Base-by-base conservation (phyloP, 1,140 invertebrate species). In the Homarus americanus region DNA sequence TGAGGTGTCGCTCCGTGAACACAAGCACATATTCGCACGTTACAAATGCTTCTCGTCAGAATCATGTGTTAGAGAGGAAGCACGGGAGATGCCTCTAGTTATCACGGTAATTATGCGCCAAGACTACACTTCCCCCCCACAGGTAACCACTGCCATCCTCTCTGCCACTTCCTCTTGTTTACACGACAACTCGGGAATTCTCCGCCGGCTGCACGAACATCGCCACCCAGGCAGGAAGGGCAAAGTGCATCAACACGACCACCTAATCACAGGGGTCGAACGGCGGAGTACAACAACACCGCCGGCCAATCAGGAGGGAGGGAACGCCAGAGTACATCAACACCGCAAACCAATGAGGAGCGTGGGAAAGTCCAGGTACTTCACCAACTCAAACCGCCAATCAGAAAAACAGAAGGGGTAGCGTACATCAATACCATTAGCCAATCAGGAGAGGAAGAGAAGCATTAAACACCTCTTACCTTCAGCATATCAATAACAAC, bases 61-160 rank as follows among this genome's bases (percentile, higher is more conserved):
- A 41, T 84, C 63, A 72, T 15, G 82, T 58, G 82, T 69, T 44
- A 34, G 63, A 58, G 82, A 84, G 82, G 82, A 84, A 84, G 66
- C 82, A 72, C 82, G 82, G 80, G 69, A 69, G 82, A 84, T 69
- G 63, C 58, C 38, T 84, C 63, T 32, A 24, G 20, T 84, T 84
- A 84, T 84, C 82, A 84, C 58, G 66, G 82, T 84, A 84, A 84
- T 84, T 84, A 84, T 41, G 82, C 82, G 20, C 24, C 82, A 12
- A 32, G 40, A 4, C 58, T 58, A 69, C 66, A 76, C 82, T 41
- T 58, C 40, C n/a, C 63, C 36, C 34, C 9, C 38, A 38, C 24
- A 20, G 78, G 49, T 82, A 82, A 82, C 79, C 32, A 69, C 82
- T 34, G 58, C 40, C 82, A 69, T 73, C 69, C 82, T 73, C 83